Evolutionary conservation across 2,888 invertebrate genomes (phyloP), one percentile per base, ranked within the genome.

Genomic region (Eulithis prunata): DNA sequence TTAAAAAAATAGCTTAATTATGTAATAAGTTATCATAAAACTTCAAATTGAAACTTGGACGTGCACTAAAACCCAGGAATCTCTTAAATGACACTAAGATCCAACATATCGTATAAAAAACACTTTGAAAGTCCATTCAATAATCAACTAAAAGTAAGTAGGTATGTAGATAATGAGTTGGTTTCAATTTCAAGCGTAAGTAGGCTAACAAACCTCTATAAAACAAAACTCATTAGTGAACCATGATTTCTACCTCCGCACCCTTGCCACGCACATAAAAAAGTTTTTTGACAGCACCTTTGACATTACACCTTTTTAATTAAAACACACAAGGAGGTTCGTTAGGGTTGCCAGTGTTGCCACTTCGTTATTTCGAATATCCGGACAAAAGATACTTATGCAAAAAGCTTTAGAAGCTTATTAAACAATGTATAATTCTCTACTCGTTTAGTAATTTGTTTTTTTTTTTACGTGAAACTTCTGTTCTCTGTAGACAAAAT

Each of bases 221-320:
- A 53, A 62, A 66, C 66, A 58, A 62, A 66, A 62, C 61, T 66
- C 57, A 66, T 66, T 66, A 66, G 47, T 53, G 32, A 41, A 49
- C 61, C 41, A 53, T 46, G 57, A 66, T 62, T 58, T 47, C 21
- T 49, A 49, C 43, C 21, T 10, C 13, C 53, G 47, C 45, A 21
- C 59, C 60, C 28, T 54, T 11, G 57, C 54, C 53, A 47, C 59
- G 43, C 64, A 43, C 57, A 54, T 61, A 64, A 62, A 68, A 63
- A 64, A 64, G 57, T 58, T 64, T 66, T 62, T 53, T 61, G 64
- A 64, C 67, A 68, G 46, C 58, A 62, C 58, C 58, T 62, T 61
- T 64, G 64, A 68, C 68, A 68, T 64, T 57, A 64, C 58, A 62
- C 60, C 60, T 68, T 64, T 68, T 64, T 68, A 68, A 68, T 68